phyloP scores from a whole-genome alignment of 1,140 invertebrate genomes.

The Ooceraea biroi region DNA sequence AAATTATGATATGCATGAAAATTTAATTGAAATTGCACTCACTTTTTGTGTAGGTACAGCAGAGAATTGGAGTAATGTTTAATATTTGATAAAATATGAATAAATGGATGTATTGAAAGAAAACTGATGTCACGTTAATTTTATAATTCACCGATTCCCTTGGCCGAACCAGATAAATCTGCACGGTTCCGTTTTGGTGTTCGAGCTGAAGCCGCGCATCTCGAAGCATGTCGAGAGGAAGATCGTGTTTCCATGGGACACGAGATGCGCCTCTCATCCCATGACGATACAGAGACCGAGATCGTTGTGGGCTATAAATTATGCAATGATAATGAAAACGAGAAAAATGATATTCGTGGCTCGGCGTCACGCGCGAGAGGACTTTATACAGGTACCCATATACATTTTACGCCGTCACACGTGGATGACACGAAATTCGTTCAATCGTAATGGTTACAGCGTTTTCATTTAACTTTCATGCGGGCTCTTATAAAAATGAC shows the following conservation, averaged over 20 bases:
- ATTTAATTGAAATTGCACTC: neutral
- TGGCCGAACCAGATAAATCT: neutral
- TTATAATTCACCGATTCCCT: too few species aligned
- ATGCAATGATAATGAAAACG: slow-evolving; percentile 1
- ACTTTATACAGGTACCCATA: slow-evolving; percentile 72
- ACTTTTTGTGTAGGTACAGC: too few species aligned
- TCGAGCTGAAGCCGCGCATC: slow-evolving; percentile 52
- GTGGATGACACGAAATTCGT: neutral
- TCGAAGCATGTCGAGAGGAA: slow-evolving; percentile 72
- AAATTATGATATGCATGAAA: neutral
- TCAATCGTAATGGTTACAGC: neutral
- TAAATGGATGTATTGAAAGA: too few species aligned
- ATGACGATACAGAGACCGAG: slow-evolving; percentile 59
- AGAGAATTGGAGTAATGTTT: too few species aligned
- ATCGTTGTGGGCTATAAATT: slow-evolving; percentile 37
- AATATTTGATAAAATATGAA: too few species aligned
- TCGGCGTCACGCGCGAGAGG: neutral
- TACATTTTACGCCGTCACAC: slow-evolving; percentile 20
- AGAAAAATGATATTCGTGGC: slow-evolving; percentile 50
- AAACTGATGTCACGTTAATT: too few species aligned
- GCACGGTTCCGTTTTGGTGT: slow-evolving; percentile 37
- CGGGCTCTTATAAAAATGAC: slow-evolving; percentile 9
- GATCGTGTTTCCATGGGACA: slow-evolving; percentile 80
- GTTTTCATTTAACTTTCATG: slow-evolving; percentile 29
- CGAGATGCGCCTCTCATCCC: slow-evolving; percentile 69